Conservation (phyloP, 2,797 vertebrate genomes). For the Lepilemur ruficaudatus region DNA sequence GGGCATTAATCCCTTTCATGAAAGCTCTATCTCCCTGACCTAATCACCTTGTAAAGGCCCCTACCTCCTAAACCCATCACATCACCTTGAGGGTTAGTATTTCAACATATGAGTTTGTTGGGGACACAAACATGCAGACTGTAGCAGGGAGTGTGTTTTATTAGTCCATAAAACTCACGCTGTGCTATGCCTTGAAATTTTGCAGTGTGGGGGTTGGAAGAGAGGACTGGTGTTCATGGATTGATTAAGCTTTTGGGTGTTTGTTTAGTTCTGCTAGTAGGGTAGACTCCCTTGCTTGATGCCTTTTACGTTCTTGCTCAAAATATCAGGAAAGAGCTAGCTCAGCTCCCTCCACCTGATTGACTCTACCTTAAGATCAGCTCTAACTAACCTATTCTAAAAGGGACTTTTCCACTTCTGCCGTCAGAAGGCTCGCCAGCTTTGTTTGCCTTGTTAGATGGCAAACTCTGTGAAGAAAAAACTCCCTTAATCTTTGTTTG, state of each 20-base stretch:
- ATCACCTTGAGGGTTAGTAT: not conserved
- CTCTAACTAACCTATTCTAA: not conserved
- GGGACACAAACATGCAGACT: not conserved
- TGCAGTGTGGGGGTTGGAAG: not conserved
- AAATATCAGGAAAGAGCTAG: not conserved
- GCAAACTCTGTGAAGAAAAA: not conserved
- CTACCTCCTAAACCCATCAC: not conserved
- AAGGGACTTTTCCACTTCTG: not conserved
- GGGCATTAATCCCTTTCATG: not conserved
- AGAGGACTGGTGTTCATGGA: not conserved
- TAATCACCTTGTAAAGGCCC: not conserved
- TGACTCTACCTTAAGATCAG: not conserved
- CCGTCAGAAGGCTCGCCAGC: not conserved
- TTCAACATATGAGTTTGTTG: not conserved
- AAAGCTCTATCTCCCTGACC: not conserved
- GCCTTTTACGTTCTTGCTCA: not conserved
- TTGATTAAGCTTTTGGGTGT: not conserved
- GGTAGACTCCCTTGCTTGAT: not conserved
- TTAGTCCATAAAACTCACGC: not conserved
- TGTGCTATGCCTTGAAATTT: not conserved
- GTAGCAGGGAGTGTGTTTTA: not conserved
- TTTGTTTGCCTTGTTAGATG: not conserved
- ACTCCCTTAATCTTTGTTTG: not conserved
- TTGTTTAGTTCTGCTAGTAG: not conserved
- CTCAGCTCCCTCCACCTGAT: not conserved